Conservation (phyloP, 1,140 invertebrate species). For the Diprion similis region DNA sequence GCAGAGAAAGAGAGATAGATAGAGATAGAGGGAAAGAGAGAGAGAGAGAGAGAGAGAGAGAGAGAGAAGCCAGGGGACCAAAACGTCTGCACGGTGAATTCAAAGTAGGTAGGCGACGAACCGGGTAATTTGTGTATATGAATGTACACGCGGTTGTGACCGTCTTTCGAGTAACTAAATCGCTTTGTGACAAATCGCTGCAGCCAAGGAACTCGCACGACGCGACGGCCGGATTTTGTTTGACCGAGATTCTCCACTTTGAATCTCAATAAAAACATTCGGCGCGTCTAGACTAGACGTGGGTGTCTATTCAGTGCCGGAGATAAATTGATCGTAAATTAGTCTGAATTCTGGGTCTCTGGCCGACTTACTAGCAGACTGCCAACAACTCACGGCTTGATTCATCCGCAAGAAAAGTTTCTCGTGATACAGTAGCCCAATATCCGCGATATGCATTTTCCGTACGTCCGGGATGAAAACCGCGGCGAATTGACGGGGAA, state of each 20-base stretch:
- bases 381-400: neutral
- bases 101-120: conserved; percentile 12
- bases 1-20: conserved; percentile 32
- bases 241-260: conserved; percentile 13
- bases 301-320: neutral
- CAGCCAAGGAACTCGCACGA: conserved; percentile 24
- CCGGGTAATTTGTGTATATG: neutral
- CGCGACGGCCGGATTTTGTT: conserved; percentile 19
- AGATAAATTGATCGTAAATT: conserved; percentile 1
- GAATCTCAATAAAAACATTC: neutral
- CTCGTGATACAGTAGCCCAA: conserved; percentile 28
- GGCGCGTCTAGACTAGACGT: conserved; percentile 15
- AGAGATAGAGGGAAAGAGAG: conserved; percentile 18
- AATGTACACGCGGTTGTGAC: conserved; percentile 9
- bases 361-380: too few relatives aligned
- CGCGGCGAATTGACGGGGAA: neutral
- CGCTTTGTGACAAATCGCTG: conserved; percentile 10
- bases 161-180: conserved; percentile 12
- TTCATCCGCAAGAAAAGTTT: neutral
- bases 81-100: conserved; percentile 21
- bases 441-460: conserved; percentile 20
- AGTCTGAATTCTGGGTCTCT: too few relatives aligned
- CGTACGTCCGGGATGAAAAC: neutral
- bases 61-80: conserved; percentile 9
- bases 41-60: conserved; percentile 12